Evolutionary conservation across 2,797 vertebrate species (phyloP), one percentile per base, ranked within the genome.

Genomic region (Cynopterus sphinx): DNA sequence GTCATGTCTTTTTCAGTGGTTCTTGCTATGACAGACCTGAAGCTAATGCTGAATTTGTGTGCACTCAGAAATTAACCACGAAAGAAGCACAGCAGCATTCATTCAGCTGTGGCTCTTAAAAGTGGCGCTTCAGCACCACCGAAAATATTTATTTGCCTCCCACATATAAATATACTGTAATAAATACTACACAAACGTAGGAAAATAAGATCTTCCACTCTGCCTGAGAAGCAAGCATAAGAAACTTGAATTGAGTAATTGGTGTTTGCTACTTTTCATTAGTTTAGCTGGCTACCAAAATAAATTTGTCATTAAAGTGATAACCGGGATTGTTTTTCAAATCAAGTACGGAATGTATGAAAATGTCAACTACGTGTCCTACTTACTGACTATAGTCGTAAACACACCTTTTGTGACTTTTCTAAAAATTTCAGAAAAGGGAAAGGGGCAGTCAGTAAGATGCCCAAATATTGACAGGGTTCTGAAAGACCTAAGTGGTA

Each of bases 301-400:
- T 15, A 68, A 63, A 75, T 83, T 68, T 81, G 12, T 67, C 77
- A 65, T 75, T 90, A 61, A 77, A 88, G n/a, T n/a, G 41, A 33
- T 55, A 87, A 95, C 43, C 26, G 13, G 67, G 43, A 55, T 33
- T 33, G 92, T 92, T 93, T 95, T 87, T 81, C 53, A 94, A 77
- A 43, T 26, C 31, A 68, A 85, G 55, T 39, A 87, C 0, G 51
- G 46, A 49, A 57, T 43, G 71, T 21, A 90, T 26, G 12, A 77
- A 94, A 85, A 88, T 33, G 43, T 51, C 46, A 51, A n/a, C 22
- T 75, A 26, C 57, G 43, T 55, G 41, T 87, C 31, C 46, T 49
- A 12, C 61, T 55, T 71, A 55, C 67, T 49, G 49, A 75, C 36
- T 77, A n/a, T 90, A 28, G 28, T 85, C 61, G 85, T 10, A 33